Conservation (phyloP, 2,797 vertebrate genomes). For the Argyrosomus regius region DNA sequence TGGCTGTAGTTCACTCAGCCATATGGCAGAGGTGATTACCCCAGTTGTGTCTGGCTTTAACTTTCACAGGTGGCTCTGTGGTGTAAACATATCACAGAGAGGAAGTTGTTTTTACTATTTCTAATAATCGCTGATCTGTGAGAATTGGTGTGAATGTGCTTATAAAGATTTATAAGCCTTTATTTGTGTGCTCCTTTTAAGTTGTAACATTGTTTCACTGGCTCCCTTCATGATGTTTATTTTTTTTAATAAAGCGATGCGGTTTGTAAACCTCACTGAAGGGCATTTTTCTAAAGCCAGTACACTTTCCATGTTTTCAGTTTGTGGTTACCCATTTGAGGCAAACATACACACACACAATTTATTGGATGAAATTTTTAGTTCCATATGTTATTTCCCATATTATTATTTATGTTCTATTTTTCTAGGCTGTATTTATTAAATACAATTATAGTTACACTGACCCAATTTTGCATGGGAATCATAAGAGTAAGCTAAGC, state of each 20-base stretch:
- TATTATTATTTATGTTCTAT: constrained; percentile 8
- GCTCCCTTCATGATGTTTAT: constrained; percentile 29
- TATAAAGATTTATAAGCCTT: constrained; percentile 1
- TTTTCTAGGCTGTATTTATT: constrained; percentile 19
- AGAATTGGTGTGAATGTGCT: neutral
- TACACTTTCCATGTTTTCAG: constrained; percentile 14
- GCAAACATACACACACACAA: constrained; percentile 1
- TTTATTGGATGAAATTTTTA: constrained; percentile 11
- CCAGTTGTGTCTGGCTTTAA: constrained; percentile 19
- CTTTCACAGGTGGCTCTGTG: constrained; percentile 47
- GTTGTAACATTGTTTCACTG: constrained; percentile 24
- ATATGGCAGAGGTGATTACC: constrained; percentile 55
- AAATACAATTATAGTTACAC: constrained; percentile 7
- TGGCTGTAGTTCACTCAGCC: constrained; percentile 38
- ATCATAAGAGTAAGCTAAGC: constrained; percentile 10
- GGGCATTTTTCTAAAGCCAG: constrained; percentile 45
- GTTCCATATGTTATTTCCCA: constrained; percentile 15
- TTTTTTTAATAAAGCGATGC: constrained; percentile 42
- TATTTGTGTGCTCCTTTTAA: constrained; percentile 24
- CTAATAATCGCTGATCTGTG: neutral
- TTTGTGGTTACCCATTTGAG: neutral
- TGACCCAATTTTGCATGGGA: constrained; percentile 13
- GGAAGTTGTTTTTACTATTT: constrained; percentile 7
- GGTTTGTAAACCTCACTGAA: constrained; percentile 47
- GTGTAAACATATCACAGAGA: constrained; percentile 16